phyloP scores from a whole-genome alignment of 2,888 invertebrate species.

The Blastobasis adustella region DNA sequence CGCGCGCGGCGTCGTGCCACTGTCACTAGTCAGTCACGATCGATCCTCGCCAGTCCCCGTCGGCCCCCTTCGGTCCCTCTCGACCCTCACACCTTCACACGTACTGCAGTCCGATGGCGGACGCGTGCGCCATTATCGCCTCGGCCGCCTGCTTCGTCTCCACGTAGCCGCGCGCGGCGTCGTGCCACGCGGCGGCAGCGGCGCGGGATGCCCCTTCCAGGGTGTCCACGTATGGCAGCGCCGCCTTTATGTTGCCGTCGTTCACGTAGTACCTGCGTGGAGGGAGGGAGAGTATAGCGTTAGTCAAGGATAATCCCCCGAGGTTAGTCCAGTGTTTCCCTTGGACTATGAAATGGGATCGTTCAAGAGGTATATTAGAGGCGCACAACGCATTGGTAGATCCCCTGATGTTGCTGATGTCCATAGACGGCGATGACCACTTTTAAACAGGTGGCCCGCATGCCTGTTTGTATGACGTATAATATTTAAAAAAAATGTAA shows the following conservation, averaged over 20 bases:
- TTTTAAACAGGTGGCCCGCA: too few species aligned
- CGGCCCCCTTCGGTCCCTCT: too few species aligned
- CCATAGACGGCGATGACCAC: too few species aligned
- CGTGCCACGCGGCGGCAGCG: conserved; percentile 89
- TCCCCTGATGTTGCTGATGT: too few species aligned
- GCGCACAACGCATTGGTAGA: too few species aligned
- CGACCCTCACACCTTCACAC: conserved; percentile 2
- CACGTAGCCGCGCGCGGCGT: conserved; percentile 85
- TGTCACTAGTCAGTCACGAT: too few species aligned
- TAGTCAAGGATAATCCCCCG: neutral
- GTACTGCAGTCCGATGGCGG: conserved; percentile 79
- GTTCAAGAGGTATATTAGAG: too few species aligned
- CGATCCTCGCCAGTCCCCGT: too few species aligned
- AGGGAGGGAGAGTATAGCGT: neutral
- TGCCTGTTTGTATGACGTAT: too few species aligned
- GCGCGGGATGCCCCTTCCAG: conserved; percentile 91
- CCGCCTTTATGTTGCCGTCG: conserved; percentile 89
- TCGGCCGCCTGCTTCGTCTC: conserved; percentile 94
- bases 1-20: conserved; percentile 88
- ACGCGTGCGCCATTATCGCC: conserved; percentile 91
- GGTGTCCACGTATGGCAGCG: conserved; percentile 90
- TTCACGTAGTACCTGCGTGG: conserved; percentile 86
- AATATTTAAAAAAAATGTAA: too few species aligned
- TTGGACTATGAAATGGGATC: too few species aligned
- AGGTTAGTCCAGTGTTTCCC: too few species aligned